These are phyloP conservation scores for Ophion ellenae DNA, from an alignment of 2,888 invertebrate genomes.

Conservation along the genomic window DNA sequence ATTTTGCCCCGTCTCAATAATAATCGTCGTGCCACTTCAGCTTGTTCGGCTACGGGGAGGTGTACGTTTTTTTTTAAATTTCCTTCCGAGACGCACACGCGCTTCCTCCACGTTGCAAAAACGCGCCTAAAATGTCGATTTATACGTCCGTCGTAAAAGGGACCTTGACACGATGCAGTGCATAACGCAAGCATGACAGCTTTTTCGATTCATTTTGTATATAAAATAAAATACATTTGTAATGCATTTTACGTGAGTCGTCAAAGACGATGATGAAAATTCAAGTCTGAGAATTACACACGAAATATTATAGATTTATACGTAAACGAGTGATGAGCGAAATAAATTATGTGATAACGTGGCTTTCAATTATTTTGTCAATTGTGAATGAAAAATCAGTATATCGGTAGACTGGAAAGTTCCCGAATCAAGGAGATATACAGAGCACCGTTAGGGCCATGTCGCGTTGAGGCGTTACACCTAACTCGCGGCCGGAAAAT, in stretches of 20 bases:
- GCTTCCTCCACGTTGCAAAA: neutral
- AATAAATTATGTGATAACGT: neutral
- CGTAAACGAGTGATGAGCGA: neutral
- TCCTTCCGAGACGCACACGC: neutral
- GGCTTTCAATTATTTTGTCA: neutral
- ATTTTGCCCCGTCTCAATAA: constrained; percentile 74
- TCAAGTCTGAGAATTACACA: neutral
- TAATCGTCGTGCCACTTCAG: neutral
- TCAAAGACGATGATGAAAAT: constrained; percentile 4
- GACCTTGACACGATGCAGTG: constrained; percentile 6
- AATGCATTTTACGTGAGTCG: constrained; percentile 46
- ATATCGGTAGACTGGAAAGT: too few relatives aligned
- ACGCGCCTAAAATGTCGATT: neutral
- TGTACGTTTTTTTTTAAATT: neutral
- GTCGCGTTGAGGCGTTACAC: too few relatives aligned
- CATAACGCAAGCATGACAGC: constrained; percentile 28
- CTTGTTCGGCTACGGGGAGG: neutral
- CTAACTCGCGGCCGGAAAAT: too few relatives aligned
- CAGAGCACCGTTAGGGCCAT: too few relatives aligned
- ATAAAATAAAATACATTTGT: constrained; percentile 29
- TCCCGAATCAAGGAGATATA: too few relatives aligned
- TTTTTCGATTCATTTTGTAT: constrained; percentile 47
- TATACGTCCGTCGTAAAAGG: neutral
- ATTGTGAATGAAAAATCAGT: neutral
- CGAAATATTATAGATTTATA: neutral